Evolutionary conservation across 2,797 vertebrate genomes (phyloP).

Genomic region (Loris lydekkerianus): DNA sequence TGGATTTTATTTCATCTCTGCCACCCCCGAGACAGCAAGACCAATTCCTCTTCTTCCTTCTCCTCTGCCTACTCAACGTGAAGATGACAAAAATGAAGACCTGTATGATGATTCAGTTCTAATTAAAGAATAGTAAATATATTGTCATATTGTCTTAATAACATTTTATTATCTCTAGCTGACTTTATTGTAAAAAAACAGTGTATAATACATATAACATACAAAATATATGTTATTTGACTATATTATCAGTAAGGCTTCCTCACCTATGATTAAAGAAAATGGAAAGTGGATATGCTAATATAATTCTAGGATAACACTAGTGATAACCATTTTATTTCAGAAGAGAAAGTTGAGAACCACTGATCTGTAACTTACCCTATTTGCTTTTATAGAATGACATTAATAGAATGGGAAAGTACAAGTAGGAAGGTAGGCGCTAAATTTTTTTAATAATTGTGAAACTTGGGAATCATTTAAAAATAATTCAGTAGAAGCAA

Average conservation of each 20-base stretch:
- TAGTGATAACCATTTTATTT: conserved; percentile 8
- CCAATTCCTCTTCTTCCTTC: background rate
- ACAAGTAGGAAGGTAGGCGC: background rate
- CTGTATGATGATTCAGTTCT: background rate
- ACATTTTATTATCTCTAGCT: background rate
- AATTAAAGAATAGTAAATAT: background rate
- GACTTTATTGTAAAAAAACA: background rate
- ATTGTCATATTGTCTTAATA: background rate
- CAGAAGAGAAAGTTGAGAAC: conserved; percentile 47
- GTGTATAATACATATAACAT: background rate
- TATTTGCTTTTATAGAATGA: conserved; percentile 39
- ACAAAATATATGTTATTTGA: background rate
- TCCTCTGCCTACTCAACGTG: background rate
- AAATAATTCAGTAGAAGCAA: conserved; percentile 17
- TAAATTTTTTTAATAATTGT: background rate
- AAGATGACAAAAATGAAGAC: background rate
- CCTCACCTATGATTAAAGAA: conserved; percentile 30
- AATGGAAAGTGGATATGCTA: conserved; percentile 26
- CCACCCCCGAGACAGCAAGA: background rate
- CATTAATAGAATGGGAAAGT: conserved; percentile 24
- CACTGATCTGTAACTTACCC: background rate
- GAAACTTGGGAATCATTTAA: conserved; percentile 51
- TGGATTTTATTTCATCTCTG: background rate
- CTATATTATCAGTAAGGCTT: background rate
- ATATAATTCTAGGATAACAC: background rate